Evolutionary conservation across 2,113 vertebrate genomes (phyloP), one percentile per base, ranked within the genome.

Genomic region (Mormyrus lacerda): DNA sequence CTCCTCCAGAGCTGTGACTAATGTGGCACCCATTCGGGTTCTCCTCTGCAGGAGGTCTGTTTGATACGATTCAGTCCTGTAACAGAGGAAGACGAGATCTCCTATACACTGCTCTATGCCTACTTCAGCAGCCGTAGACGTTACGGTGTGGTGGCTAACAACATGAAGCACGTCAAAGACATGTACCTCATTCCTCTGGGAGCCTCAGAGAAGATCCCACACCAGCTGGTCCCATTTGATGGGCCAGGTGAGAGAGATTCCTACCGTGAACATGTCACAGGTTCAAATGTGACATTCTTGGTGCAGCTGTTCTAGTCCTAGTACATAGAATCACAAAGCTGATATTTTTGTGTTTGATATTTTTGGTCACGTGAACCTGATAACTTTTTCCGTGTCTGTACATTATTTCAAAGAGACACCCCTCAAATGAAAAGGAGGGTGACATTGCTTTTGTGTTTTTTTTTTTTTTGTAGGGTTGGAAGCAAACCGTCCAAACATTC

Each of bases 151-250:
- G 98, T 98, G 0, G 98, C 98, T 89, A 99, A 99, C 94, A 99
- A 99, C 90, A 96, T 97, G 94, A 99, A 97, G 94, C 97, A 97
- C 94, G 97, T 99, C 92, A 99, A 99, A 94, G 98, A 99, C 94
- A 97, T 99, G 97, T 99, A 99, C 94, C 97, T 99, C 92, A 98
- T 99, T 92, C 98, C 98, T 48, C 93, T 99, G 93, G 97, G 97
- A 85, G 95, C 97, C 73, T 94, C 94, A 65, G 98, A 99, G 93
- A 99, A 99, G 96, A 97, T 99, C 90, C 98, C 98, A 90, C 97
- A 99, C 94, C 98, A 98, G 92, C 97, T 99, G 73, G 98, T 99
- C 94, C 98, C 98, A 91, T 99, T 99, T 94, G 98, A 99, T 94
- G 98, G 98, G 89, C 98, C 98, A 94, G 98, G 98, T 99, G 97